phyloP scores from a whole-genome alignment of 2,888 invertebrate species.

The Acanthosoma haemorrhoidale region DNA sequence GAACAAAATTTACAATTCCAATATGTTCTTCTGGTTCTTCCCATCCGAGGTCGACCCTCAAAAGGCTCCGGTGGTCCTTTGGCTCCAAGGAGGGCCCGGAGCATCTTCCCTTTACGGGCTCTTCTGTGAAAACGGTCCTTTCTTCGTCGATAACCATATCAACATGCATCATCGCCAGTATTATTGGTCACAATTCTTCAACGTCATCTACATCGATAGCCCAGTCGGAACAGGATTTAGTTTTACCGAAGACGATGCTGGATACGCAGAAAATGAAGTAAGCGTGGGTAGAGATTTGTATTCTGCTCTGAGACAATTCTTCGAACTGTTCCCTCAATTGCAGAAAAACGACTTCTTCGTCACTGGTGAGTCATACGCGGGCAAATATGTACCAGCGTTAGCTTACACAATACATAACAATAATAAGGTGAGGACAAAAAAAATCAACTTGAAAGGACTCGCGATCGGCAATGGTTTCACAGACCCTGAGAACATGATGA shows the following conservation, averaged over 20 bases:
- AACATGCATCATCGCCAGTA: conserved; percentile 59
- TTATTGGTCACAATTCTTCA: conserved; percentile 75
- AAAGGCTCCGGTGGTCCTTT: conserved; percentile 61
- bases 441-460: conserved; percentile 65
- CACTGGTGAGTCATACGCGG: conserved; percentile 84
- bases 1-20: conserved; percentile 50
- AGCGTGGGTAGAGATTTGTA: conserved; percentile 76
- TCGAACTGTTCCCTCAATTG: conserved; percentile 70
- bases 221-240: conserved; percentile 90
- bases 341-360: conserved; percentile 72
- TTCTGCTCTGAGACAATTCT: conserved; percentile 71
- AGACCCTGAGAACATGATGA: conserved; percentile 70
- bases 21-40: conserved; percentile 53
- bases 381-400: conserved; percentile 72
- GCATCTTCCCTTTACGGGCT: conserved; percentile 72
- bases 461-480: conserved; percentile 75
- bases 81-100: conserved; percentile 84
- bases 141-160: conserved; percentile 44
- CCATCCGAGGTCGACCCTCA: conserved; percentile 48
- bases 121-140: conserved; percentile 79
- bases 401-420: conserved; percentile 66
- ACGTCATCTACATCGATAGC: conserved; percentile 83
- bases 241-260: conserved; percentile 68
- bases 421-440: conserved; percentile 53
- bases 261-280: conserved; percentile 72